Evolutionary conservation across 2,113 vertebrate species (phyloP).

Genomic region (Catharus minimus): DNA sequence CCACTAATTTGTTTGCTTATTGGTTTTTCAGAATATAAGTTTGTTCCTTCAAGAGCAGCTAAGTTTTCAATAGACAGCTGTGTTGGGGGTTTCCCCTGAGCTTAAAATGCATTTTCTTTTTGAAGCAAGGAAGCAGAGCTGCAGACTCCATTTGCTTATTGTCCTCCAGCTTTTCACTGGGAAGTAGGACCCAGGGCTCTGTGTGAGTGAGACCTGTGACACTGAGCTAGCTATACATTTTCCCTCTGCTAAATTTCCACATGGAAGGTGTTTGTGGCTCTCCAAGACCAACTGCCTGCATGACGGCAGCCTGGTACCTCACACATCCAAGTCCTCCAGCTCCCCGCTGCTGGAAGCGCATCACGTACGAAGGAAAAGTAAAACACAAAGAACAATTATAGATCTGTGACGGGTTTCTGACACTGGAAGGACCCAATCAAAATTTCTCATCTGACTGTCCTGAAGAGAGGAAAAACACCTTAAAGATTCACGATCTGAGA

Average conservation of each 20-base stretch:
- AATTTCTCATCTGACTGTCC: constrained; percentile 66
- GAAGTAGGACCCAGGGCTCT: background rate
- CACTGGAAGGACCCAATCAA: constrained; percentile 11
- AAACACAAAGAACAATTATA: background rate
- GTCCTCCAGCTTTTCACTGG: background rate
- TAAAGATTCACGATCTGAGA: constrained; percentile 85
- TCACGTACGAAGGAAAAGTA: background rate
- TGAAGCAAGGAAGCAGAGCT: background rate
- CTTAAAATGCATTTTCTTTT: background rate
- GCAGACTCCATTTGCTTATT: background rate
- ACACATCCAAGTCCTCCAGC: background rate
- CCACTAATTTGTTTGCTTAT: background rate
- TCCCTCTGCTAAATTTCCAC: background rate
- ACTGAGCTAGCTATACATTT: background rate
- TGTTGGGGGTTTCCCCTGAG: background rate
- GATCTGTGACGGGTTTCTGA: constrained; percentile 22
- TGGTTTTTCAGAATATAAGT: background rate
- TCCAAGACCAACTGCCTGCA: background rate
- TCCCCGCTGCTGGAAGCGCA: fast-evolving
- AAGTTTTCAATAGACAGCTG: background rate
- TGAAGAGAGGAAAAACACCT: constrained; percentile 73
- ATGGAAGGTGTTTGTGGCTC: background rate
- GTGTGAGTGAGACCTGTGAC: background rate
- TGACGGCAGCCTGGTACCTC: background rate
- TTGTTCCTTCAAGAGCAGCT: background rate